phyloP scores from a whole-genome alignment of 2,113 vertebrate species.

The Addax nasomaculatus region DNA sequence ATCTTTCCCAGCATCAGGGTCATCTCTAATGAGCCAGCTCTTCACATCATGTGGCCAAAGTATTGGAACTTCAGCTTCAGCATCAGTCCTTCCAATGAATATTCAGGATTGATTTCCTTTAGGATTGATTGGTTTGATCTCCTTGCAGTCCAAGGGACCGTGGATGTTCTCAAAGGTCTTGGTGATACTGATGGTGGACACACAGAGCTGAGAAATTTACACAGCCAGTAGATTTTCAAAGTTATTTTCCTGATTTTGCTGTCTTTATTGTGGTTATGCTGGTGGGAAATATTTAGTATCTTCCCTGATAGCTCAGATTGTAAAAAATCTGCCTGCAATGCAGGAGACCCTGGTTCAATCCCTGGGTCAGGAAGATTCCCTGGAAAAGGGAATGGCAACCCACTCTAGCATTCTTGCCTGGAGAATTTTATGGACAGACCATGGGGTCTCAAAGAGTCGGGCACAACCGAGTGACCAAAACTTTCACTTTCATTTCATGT shows the following conservation, averaged over 20 bases:
- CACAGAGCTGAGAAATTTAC: conserved; percentile 86
- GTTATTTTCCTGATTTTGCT: background rate
- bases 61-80: background rate
- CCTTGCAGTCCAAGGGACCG: background rate
- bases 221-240: background rate
- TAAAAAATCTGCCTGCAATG: background rate
- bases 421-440: background rate
- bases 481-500: background rate
- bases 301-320: background rate
- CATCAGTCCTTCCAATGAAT: background rate
- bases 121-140: background rate
- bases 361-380: background rate
- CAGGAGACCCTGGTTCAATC: background rate
- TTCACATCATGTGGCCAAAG: background rate
- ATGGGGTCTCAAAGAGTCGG: rapidly evolving
- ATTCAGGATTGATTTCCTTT: background rate
- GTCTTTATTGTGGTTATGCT: background rate
- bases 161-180: conserved; percentile 96
- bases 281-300: background rate
- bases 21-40: background rate
- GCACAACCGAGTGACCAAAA: background rate
- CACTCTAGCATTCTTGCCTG: background rate
- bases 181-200: conserved; percentile 96
- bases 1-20: background rate
- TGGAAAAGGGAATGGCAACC: background rate